Base-by-base conservation (phyloP, 2,797 vertebrate genomes). In the Anableps anableps region DNA sequence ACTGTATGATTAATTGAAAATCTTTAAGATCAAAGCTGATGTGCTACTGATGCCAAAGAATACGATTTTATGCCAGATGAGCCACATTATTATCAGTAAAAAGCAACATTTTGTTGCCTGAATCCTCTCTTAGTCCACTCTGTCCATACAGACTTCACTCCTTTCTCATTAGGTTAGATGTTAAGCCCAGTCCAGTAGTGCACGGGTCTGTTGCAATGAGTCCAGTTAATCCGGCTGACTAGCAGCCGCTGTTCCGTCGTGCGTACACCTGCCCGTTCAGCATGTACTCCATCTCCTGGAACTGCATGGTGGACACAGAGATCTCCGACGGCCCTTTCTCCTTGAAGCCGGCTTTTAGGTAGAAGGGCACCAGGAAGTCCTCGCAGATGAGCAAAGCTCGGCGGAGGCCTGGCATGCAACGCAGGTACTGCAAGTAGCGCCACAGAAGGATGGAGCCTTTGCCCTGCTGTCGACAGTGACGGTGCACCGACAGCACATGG, bases 371-470 rank as follows among this genome's bases (percentile, higher is more conserved):
- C 72, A 96, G 93, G 88, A 96, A 96, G 72, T 95, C 94, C 89
- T 96, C 96, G 3, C 96, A 96, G 31, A 96, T 94, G 70, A 96
- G 95, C 84, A 97, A 91, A 13, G 95, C 95, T 21, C 96, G 75
- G 8, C 91, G 95, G 71, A 94, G 89, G 23, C 94, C 91, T 0
- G 94, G 93, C n/a, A 96, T 60, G 55, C 95, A 95, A 74, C 93
- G 94, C 76, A 96, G 85, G 81, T 96, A 94, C 91, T 96, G 96
- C 88, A 97, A 51, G 90, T 96, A 96, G 36, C 96, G 95, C 96
- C 96, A 96, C 85, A 96, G 80, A n/a, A 97, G 92, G 81, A 96
- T 91, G 78, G 96, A 96, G 81, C 96, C 96, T 55, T 96, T 96
- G 62, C 96, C 96, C 70, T 97, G 96, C 88, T 96, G 95, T 23